A percentile compares a stretch with the other conserved stretches of the same genome.
phyloP scores from a whole-genome alignment of 2,113 vertebrate species.

The Noturus placidus region DNA sequence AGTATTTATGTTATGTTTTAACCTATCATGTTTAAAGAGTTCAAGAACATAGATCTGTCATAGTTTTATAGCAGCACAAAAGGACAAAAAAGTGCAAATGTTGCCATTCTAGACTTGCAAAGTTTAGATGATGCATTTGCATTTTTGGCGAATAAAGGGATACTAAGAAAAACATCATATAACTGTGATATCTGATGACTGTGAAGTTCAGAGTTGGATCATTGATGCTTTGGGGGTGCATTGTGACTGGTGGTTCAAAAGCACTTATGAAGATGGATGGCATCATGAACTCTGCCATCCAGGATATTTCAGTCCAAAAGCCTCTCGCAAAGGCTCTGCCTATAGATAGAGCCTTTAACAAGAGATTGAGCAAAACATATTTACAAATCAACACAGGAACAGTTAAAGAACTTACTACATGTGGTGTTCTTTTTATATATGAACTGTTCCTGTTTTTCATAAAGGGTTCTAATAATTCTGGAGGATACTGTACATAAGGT shows the following conservation, averaged over 20 bases:
- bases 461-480: neutral
- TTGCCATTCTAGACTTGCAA: neutral
- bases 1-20: slow-evolving; percentile 39
- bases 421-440: neutral
- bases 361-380: neutral
- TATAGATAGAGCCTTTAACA: neutral
- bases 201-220: neutral
- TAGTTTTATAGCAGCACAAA: neutral
- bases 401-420: neutral
- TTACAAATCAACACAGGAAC: neutral
- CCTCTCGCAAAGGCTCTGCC: neutral
- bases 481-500: neutral
- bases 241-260: neutral
- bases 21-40: neutral
- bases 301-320: neutral
- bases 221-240: neutral
- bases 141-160: neutral
- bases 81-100: neutral
- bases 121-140: neutral
- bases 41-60: neutral
- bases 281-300: neutral
- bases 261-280: neutral
- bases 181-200: no score
- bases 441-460: neutral
- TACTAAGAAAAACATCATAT: neutral